Base-by-base conservation (phyloP, 2,888 invertebrate species). In the Unio delphinus region DNA sequence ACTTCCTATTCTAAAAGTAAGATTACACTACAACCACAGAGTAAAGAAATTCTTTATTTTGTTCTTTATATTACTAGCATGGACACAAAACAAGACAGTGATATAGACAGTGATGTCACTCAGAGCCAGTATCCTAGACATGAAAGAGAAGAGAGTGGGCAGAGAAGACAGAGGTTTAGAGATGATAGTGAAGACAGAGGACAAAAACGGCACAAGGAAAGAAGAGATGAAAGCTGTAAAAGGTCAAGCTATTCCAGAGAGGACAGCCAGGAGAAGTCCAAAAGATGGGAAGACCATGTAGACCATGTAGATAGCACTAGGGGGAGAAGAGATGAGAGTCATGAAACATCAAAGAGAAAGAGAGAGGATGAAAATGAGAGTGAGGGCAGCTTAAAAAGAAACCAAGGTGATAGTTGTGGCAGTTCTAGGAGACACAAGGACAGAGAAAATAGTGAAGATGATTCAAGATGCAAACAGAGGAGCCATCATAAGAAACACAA, bases 401-500 rank as follows among this genome's bases (percentile, higher is more conserved):
- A 4, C 30, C 58, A 60, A 64, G 64, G 63, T 63, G 66, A 67
- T 34, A n/a, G 7, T 45, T 28, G 65, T 17, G 62, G 61, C 56
- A 69, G 65, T 56, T 65, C 65, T 6, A 65, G 65, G n/a, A 65
- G 69, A 26, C 62, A 55, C 56, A 58, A 58, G 30, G 58, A 56
- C 28, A 30, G 58, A 55, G 72, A 72, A 45, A 34, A 68, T 26
- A 55, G 62, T 7, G 67, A 65, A 17, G 57, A 57, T 20, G 56
- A 65, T 20, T 55, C 55, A 18, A 30, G 65, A 30, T 17, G 45
- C 20, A 54, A 55, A n/a, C 55, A 60, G 18, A 57, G 56, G 15
- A 55, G 45, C 17, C 20, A 30, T 45, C 28, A 57, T 63, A 68
- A 55, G 56, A 62, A 67, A 62, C 54, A n/a, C 17, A 55, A 64